phyloP scores from a whole-genome alignment of 2,797 vertebrate species.

The Arctocebus calabarensis region DNA sequence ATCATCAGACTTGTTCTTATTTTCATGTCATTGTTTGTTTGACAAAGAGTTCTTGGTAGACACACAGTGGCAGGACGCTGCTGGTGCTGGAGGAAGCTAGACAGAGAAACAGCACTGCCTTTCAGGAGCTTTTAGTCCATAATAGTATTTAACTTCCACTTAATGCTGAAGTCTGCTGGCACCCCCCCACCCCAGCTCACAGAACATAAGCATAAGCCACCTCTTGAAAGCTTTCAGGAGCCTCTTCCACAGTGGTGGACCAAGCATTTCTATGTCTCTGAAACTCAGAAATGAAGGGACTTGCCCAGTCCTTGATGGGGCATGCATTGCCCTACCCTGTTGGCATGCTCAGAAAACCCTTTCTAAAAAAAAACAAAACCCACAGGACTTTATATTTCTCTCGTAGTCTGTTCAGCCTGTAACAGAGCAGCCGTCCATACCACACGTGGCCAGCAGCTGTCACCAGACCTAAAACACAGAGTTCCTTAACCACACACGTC shows the following conservation, averaged over 20 bases:
- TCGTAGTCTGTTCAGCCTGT: background rate
- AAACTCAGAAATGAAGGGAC: background rate
- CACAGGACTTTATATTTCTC: background rate
- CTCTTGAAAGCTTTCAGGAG: constrained; percentile 14
- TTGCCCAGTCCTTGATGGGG: background rate
- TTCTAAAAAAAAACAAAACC: background rate
- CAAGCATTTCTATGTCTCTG: background rate
- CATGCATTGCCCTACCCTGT: background rate
- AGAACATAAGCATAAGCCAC: background rate
- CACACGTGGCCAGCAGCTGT: background rate
- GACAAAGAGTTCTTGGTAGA: background rate
- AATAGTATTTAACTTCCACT: background rate
- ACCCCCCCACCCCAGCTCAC: background rate
- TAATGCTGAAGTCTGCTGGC: background rate
- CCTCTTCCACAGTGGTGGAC: background rate
- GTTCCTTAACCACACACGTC: background rate
- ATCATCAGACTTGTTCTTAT: background rate
- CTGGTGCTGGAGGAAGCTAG: background rate
- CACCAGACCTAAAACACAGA: background rate
- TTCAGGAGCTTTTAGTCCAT: background rate
- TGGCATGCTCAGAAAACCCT: background rate
- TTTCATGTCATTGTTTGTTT: constrained; percentile 50
- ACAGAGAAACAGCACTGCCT: background rate
- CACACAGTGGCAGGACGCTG: background rate
- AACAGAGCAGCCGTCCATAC: background rate